Conservation (phyloP, 2,797 vertebrate species). For the Chelidonichthys spinosus region DNA sequence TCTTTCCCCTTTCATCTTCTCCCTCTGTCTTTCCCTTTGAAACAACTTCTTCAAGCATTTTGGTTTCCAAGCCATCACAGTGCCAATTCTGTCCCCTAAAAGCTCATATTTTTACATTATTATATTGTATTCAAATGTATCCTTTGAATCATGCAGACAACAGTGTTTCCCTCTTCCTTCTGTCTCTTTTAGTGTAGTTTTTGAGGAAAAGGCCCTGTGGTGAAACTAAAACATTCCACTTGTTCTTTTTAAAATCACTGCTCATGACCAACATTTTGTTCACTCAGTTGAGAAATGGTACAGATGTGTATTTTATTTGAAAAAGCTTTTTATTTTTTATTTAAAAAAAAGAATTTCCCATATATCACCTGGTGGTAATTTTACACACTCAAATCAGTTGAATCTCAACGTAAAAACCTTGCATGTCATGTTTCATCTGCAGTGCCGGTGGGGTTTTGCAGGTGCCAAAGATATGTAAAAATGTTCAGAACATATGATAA, state of each 20-base stretch:
- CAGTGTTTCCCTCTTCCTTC: background rate
- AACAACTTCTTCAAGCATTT: conserved; percentile 42
- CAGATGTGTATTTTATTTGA: conserved; percentile 9
- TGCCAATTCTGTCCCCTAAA: background rate
- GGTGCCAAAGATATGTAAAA: conserved; percentile 28
- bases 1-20: conserved; percentile 14
- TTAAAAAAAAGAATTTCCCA: conserved; percentile 1
- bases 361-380: conserved; percentile 23
- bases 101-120: conserved; percentile 21
- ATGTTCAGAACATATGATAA: conserved; percentile 45
- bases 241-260: background rate
- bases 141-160: conserved; percentile 42
- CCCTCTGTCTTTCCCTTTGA: conserved; percentile 18
- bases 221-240: conserved; percentile 6
- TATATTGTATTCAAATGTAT: conserved; percentile 22
- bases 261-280: background rate
- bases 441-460: conserved; percentile 25
- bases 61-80: conserved; percentile 38
- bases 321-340: conserved; percentile 10
- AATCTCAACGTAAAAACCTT: conserved; percentile 3
- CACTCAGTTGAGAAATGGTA: background rate
- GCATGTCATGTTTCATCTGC: conserved; percentile 16
- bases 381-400: background rate
- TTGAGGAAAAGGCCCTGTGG: background rate
- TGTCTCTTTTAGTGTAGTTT: background rate